Conservation (phyloP, 2,888 invertebrate genomes). For the Pardosa pseudoannulata region DNA sequence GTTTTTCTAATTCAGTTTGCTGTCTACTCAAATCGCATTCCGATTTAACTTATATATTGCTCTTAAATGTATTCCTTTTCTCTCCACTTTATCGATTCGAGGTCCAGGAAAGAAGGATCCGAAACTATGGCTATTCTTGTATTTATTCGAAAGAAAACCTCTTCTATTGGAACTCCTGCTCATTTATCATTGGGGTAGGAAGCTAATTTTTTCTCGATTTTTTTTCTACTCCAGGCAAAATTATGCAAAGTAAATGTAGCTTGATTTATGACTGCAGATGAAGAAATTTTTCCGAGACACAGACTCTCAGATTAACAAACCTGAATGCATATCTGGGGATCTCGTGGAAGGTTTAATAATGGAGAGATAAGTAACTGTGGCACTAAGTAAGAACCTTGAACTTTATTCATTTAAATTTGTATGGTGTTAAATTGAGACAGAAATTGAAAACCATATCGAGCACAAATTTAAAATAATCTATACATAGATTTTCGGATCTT, state of each 20-base stretch:
- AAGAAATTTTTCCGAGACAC: neutral
- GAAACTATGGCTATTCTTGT: constrained; percentile 31
- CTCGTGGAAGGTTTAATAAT: no score
- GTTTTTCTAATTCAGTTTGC: constrained; percentile 59
- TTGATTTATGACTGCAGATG: constrained; percentile 6
- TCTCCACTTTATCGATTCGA: constrained; percentile 27
- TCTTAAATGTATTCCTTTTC: constrained; percentile 36
- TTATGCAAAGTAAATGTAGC: constrained; percentile 37
- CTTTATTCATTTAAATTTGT: no score
- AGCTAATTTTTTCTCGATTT: constrained; percentile 24
- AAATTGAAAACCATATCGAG: no score
- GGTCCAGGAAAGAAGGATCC: neutral
- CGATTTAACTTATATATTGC: constrained; percentile 52
- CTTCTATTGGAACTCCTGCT: constrained; percentile 23
- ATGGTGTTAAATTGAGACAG: no score
- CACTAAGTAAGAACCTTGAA: no score
- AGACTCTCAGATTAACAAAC: neutral
- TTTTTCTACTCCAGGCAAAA: constrained; percentile 13
- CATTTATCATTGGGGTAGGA: constrained; percentile 34
- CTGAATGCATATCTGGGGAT: no score
- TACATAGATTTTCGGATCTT: no score
- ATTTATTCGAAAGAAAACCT: constrained; percentile 44
- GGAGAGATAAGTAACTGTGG: no score
- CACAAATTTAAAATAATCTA: no score
- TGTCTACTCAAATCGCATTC: constrained; percentile 43